Conservation (phyloP, 2,113 vertebrate species). For the mouse (Mus musculus) region DNA sequence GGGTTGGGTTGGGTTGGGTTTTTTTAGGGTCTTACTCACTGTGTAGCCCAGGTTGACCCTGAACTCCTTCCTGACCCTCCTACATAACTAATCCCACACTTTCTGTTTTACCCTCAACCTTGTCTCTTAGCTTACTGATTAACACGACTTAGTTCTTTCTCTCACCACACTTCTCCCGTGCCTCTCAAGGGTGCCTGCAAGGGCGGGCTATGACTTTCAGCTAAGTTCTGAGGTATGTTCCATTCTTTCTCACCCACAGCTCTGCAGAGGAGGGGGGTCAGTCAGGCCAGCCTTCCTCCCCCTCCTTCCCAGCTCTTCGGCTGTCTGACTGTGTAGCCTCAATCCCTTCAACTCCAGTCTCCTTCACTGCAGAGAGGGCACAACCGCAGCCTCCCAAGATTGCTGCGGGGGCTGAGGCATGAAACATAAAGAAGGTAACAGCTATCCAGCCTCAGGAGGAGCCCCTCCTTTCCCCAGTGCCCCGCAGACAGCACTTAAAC, state of each 20-base stretch:
- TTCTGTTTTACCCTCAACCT: too few relatives aligned
- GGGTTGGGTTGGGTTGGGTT: too few relatives aligned
- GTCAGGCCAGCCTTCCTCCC: neutral
- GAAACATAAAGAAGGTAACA: neutral
- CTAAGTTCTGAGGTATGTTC: neutral
- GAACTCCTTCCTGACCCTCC: neutral
- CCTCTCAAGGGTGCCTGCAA: neutral
- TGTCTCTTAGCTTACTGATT: neutral
- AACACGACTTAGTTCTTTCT: neutral
- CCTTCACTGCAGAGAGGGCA: neutral
- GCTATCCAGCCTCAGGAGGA: neutral
- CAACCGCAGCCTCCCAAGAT: neutral
- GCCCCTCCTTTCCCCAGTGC: too few relatives aligned
- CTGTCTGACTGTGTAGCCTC: neutral
- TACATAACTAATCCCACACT: neutral
- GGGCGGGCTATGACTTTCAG: neutral
- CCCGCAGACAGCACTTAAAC: neutral
- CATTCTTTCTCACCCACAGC: neutral
- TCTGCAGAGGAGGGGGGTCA: neutral
- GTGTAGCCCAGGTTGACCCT: neutral
- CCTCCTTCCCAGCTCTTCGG: neutral
- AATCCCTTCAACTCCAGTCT: neutral
- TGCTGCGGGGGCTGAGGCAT: neutral
- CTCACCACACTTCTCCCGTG: neutral
- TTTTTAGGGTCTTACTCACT: neutral